phyloP scores from a whole-genome alignment of 2,113 vertebrate genomes.

The Austrofundulus limnaeus region DNA sequence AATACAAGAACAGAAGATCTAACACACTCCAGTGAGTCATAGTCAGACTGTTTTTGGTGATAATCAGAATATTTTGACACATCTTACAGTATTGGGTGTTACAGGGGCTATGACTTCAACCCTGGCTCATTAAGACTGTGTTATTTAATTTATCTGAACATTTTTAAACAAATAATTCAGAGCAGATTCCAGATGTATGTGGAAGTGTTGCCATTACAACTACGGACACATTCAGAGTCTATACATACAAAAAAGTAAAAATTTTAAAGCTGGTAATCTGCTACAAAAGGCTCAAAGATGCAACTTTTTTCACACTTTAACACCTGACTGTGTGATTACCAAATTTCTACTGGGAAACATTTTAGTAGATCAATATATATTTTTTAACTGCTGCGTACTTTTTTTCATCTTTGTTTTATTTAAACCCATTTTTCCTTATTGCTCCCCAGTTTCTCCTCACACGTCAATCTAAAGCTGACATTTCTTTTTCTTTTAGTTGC shows the following conservation, averaged over 20 bases:
- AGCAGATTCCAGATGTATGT: not conserved
- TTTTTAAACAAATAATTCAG: not conserved
- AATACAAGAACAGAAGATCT: too few relatives aligned
- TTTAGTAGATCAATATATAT: too few relatives aligned
- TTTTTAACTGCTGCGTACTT: too few relatives aligned
- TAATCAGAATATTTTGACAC: too few relatives aligned
- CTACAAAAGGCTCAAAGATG: not conserved
- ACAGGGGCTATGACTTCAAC: too few relatives aligned
- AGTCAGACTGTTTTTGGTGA: too few relatives aligned
- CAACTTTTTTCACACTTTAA: not conserved
- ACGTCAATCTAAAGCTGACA: conserved; percentile 10
- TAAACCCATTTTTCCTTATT: not conserved
- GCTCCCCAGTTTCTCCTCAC: conserved; percentile 1
- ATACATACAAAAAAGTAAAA: not conserved
- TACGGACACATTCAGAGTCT: too few relatives aligned
- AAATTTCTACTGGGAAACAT: too few relatives aligned
- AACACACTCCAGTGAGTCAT: too few relatives aligned
- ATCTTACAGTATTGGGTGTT: too few relatives aligned
- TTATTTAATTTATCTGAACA: not conserved
- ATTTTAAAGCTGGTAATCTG: not conserved
- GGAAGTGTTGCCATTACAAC: not conserved
- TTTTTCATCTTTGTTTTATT: not conserved
- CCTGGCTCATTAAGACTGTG: too few relatives aligned
- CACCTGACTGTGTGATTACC: not conserved
- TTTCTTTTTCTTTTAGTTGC: conserved; percentile 27